These are phyloP conservation scores for Macrobrachium nipponense DNA, from an alignment of 1,140 invertebrate genomes.

Conservation along the genomic window DNA sequence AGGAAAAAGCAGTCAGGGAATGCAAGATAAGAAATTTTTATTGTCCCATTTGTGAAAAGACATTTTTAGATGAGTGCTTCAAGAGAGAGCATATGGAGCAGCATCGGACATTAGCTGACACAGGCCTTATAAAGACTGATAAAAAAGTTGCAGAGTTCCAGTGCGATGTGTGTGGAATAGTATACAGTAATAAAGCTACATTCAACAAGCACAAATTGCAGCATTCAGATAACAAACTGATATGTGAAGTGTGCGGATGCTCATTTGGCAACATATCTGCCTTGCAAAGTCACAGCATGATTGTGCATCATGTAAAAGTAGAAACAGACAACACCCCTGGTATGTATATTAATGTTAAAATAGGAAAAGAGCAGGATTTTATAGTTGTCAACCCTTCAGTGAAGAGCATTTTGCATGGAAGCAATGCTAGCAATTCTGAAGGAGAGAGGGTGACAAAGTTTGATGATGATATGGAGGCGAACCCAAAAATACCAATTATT, in stretches of 20 bases:
- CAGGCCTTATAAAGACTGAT: too few relatives aligned
- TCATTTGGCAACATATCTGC: neutral
- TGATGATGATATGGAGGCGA: too few relatives aligned
- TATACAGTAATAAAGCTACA: constrained; percentile 28
- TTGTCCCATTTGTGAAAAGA: constrained; percentile 44
- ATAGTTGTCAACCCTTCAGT: constrained; percentile 31
- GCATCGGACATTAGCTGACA: neutral
- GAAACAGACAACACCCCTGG: neutral
- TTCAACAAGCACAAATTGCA: constrained; percentile 13
- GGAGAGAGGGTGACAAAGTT: too few relatives aligned
- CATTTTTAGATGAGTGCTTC: constrained; percentile 46
- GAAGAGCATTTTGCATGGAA: constrained; percentile 1
- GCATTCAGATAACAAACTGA: constrained; percentile 20
- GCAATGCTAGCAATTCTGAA: neutral
- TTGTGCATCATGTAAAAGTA: neutral
- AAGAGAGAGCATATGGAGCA: constrained; percentile 43
- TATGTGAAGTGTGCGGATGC: constrained; percentile 32
- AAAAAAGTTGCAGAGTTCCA: neutral
- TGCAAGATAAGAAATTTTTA: constrained; percentile 43
- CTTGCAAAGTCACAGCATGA: constrained; percentile 4
- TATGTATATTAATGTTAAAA: constrained; percentile 43
- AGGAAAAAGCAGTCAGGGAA: constrained; percentile 18
- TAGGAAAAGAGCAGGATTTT: constrained; percentile 42
- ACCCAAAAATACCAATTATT: too few relatives aligned
- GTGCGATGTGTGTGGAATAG: constrained; percentile 36